Evolutionary conservation across 2,113 vertebrate genomes (phyloP), one percentile per base, ranked within the genome.

Genomic region (Pan troglodytes): DNA sequence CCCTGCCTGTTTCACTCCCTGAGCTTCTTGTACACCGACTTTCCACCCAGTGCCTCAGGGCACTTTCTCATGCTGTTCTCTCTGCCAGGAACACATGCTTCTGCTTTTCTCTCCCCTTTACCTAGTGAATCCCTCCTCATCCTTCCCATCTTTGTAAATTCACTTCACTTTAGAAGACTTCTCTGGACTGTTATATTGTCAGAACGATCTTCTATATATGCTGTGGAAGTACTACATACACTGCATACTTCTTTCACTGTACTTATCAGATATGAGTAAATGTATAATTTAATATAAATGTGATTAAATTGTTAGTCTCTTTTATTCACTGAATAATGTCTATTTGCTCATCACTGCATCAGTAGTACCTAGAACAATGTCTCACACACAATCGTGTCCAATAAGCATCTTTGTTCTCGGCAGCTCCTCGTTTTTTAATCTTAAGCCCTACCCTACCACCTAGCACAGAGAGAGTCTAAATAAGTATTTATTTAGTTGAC

Each of bases 241-340:
- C 22, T 48, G 5, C 50, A 13, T 52, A 48, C 57, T 76, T 72
- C 27, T 43, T 76, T 67, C 12, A 67, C 16, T 92, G 3, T 35
- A 50, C 12, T 45, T 55, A 30, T 6, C 5, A 79, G 52, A 68
- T 64, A 18, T 86, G 27, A 64, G 6, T 64, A 64, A 64, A 64
- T 64, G 12, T 85, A 67, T 67, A n/a, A 61, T 82, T 16, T 64
- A 64, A 13, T 43, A 35, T 50, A 43, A 48, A 35, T 87, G 14
- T 89, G 52, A 87, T 78, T 86, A 52, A 92, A 75, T 92, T n/a
- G 12, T 95, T 83, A 48, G 79, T 94, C 3, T 70, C 59, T 68
- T 90, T 88, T 67, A 70, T 83, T 93, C 59, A 78, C 59, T 80
- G 25, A 59, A 85, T 57, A 18, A 18, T 50, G 23, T 38, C 30